Evolutionary conservation across 1,140 invertebrate species (phyloP).

Genomic region (Heliconius hewitsoni): DNA sequence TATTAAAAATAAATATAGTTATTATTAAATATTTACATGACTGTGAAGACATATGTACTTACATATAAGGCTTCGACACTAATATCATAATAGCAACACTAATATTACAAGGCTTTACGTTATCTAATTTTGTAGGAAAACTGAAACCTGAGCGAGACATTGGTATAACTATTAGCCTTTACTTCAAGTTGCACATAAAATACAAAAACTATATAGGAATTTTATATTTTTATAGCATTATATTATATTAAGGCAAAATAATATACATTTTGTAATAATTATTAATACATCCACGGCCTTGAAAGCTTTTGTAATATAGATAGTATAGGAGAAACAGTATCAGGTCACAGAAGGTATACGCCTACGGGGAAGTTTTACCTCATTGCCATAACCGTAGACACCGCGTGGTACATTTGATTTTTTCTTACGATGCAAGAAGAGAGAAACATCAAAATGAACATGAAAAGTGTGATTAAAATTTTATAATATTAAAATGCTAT

Average conservation of each 20-base stretch:
- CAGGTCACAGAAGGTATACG: slow-evolving; percentile 38
- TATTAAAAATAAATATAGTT: background rate
- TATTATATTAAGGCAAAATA: background rate
- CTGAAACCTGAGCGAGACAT: background rate
- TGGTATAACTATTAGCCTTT: background rate
- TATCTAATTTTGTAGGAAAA: background rate
- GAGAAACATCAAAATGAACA: slow-evolving; percentile 83
- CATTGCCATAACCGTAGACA: slow-evolving; percentile 94
- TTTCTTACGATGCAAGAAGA: slow-evolving; percentile 84
- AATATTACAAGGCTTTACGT: slow-evolving; percentile 1
- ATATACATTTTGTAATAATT: background rate
- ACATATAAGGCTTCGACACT: background rate
- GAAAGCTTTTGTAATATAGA: background rate
- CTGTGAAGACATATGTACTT: background rate
- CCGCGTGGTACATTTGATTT: slow-evolving; percentile 95
- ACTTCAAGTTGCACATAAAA: background rate
- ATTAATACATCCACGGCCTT: background rate
- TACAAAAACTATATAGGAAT: background rate
- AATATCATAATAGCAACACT: slow-evolving; percentile 7
- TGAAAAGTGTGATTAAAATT: slow-evolving; percentile 54
- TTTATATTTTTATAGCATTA: background rate
- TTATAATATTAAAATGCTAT: slow-evolving; percentile 51
- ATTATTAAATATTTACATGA: background rate
- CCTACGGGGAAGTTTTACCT: slow-evolving; percentile 86
- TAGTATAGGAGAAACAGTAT: slow-evolving; percentile 20